Base-by-base conservation (phyloP, 2,797 vertebrate genomes). In the Neopelma chrysocephalum region DNA sequence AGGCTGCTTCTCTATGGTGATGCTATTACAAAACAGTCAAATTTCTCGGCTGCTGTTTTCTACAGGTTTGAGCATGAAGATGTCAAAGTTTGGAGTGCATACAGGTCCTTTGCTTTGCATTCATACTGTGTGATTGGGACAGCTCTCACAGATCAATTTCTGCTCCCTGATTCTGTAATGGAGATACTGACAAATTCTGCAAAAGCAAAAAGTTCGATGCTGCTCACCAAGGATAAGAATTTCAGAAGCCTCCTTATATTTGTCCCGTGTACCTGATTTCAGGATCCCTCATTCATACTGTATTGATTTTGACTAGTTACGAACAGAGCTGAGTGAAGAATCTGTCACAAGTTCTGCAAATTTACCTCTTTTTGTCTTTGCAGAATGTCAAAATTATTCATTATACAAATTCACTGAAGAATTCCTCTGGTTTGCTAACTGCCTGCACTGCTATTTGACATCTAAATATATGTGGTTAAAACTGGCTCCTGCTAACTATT, bases 111-210 rank as follows among this genome's bases (percentile, higher is more conserved):
- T 72, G 56, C 86, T 94, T 96, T 93, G 60, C 81, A 87, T 94
- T 90, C 88, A 50, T 68, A 70, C 64, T 68, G 7, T 18, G 68
- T 31, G 75, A 77, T 15, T 54, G 92, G 83, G 88, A 80, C 93
- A 90, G 86, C 81, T 89, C 93, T 89, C 20, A 5, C 94, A 81
- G 90, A 95, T 93, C 88, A 60, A 87, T 95, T 93, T 93, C 78
- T 93, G 36, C 43, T 92, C 88, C 31, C 48, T 94, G 34, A 21
- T 73, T 95, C 68, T 92, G 42, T 89, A 90, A 89, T 80, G 64
- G 80, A 94, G 77, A 58, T 54, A n/a, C 90, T 87, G 93, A 87
- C 68, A 88, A 89, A 92, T 77, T 87, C 88, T 81, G 57, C 72
- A 92, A 57, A 77, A 89, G 56, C n/a, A 71, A 50, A 50, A 90